Base-by-base conservation (phyloP, 2,888 invertebrate genomes). In the Perdita meconis region DNA sequence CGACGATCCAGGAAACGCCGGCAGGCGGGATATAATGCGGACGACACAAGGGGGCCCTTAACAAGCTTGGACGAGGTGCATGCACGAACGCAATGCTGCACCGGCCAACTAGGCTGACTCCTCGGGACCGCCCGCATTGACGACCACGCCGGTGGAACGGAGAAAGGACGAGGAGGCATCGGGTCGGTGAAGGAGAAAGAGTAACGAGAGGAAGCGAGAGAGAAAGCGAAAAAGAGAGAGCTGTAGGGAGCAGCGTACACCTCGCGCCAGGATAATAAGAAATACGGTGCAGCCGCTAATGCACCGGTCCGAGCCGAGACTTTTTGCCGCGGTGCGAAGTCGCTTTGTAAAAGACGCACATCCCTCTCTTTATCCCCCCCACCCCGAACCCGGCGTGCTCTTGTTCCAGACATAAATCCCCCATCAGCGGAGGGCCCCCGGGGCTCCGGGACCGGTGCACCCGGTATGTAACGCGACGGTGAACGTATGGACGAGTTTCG, bases 111-210 rank as follows among this genome's bases (percentile, higher is more conserved):
- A 85, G 81, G 74, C 79, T 84, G 79, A 83, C 79, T 82, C 53
- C 72, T 67, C 61, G 51, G 71, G 84, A 85, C 84, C 84, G 84
- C 84, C 84, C 84, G 84, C 84, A 83, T 85, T 83, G 84, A 84
- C 80, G 81, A 66, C 47, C 47, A 19, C 63, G 73, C 51, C 66
- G 56, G 38, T n/a, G 59, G 61, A 53, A 42, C 42, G n/a, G 72
- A n/a, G 53, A 22, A 53, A 30, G 61, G 67, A 38, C 61, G 61
- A 30, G 59, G 40, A n/a, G 34, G 36, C 30, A 30, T 30, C 30
- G 30, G 30, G 30, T 30, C 30, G 30, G 30, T 6, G 30, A 30
- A 4, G 34, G 63, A 19, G 36, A 19, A 34, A 24, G 22, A 64
- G n/a, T n/a, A n/a, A 26, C 38, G 16, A 56, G 73, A 68, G 55